Evolutionary conservation across 2,113 vertebrate genomes (phyloP), one percentile per base, ranked within the genome.

Genomic region (Rhagologus leucostigma): DNA sequence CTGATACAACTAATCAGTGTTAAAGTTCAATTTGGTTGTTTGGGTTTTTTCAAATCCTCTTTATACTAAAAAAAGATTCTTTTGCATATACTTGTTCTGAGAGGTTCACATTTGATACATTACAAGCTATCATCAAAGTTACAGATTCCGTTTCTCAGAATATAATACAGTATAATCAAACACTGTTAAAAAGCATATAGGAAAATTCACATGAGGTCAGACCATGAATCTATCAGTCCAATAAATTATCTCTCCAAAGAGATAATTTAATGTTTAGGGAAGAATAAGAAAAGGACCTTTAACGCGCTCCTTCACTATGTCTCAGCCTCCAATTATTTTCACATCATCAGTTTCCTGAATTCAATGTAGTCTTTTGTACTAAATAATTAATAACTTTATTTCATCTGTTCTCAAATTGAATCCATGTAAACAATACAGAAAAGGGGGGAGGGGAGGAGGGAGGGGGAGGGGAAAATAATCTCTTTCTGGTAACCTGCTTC

Each of bases 371-470:
- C 33, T 62, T 62, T 53, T 64, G 21, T 26, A 76, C 30, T 55
- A 63, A 70, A 6, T 81, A 44, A 60, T 22, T 24, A 19, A 2
- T 52, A 69, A n/a, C 3, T 65, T 56, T 37, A 53, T 69, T 85
- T 60, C 29, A 52, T 44, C 29, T 37, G 8, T 41, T 77, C 53
- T 69, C n/a, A 68, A 73, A 68, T 4, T 68, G 20, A 83, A 65
- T 13, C 7, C 16, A 42, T 7, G 11, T 23, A 71, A 89, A 74
- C 6, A 71, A 74, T 20, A 67, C 49, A 56, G 26, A 26, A 55
- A 57, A 64, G 5, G 13, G 7, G 13, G 14, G 4, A 7, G 2
- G 1, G 8, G 53, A 4, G 13, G 8, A 14, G 4, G 9, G 2
- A 1, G 8, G 53, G 4, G 13, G 8, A 14, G 16, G 8, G 5